These are phyloP conservation scores for Naso thynnoides DNA, from an alignment of 2,797 vertebrate genomes.

Conservation along the genomic window DNA sequence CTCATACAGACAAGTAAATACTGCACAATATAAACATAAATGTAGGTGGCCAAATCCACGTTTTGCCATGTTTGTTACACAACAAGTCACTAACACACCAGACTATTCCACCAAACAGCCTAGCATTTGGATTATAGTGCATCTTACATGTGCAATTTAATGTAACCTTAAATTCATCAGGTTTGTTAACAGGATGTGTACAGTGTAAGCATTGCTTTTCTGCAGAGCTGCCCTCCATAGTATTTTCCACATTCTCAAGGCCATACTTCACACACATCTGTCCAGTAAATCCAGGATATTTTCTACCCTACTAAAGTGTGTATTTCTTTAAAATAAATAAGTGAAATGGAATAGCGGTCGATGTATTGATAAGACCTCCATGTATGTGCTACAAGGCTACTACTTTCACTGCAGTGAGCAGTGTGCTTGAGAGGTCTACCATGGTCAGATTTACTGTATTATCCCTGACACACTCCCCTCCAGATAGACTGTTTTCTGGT, in stretches of 20 bases:
- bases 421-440: background rate
- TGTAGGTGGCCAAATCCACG: background rate
- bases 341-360: slow-evolving; percentile 3
- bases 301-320: background rate
- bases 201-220: background rate
- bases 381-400: slow-evolving; percentile 11
- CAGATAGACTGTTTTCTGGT: background rate
- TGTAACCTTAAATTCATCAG: background rate
- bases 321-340: slow-evolving; percentile 7
- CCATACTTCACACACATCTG: background rate
- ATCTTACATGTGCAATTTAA: background rate
- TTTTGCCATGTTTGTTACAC: background rate
- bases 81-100: background rate
- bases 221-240: slow-evolving; percentile 8
- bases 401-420: slow-evolving; percentile 1
- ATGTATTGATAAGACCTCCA: slow-evolving; percentile 1
- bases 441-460: slow-evolving; percentile 3
- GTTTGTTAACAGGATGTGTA: slow-evolving; percentile 7
- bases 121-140: slow-evolving; percentile 6
- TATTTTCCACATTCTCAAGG: slow-evolving; percentile 27
- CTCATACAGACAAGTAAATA: background rate
- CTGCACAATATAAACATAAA: background rate
- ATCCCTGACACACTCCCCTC: background rate
- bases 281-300: background rate
- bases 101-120: background rate